phyloP scores from a whole-genome alignment of 2,888 invertebrate genomes.

The Fissipunctia ypsillon region DNA sequence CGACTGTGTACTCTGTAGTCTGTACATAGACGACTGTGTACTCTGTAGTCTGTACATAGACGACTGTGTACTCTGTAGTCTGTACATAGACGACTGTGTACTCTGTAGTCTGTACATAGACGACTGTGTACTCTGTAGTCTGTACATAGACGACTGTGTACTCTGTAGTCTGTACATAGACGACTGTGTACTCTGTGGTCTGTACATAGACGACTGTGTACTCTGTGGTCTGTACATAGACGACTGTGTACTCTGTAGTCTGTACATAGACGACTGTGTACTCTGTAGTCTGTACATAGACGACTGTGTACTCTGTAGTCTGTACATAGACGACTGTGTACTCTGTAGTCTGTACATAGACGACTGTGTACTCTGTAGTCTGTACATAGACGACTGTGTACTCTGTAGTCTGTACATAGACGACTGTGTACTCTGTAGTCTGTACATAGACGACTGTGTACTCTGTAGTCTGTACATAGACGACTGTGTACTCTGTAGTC shows the following conservation, averaged over 20 bases:
- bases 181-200: too few species aligned
- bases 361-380: too few species aligned
- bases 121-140: too few species aligned
- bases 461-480: slow-evolving; percentile 11
- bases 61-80: too few species aligned
- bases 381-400: slow-evolving; percentile 1
- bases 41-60: slow-evolving; percentile 11
- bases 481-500: too few species aligned
- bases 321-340: slow-evolving; percentile 1
- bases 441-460: slow-evolving; percentile 1
- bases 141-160: slow-evolving; percentile 1
- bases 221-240: slow-evolving; percentile 10
- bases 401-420: slow-evolving; percentile 11
- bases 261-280: slow-evolving; percentile 1
- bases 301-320: too few species aligned
- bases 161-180: slow-evolving; percentile 11
- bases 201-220: slow-evolving; percentile 1
- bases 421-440: too few species aligned
- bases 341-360: slow-evolving; percentile 11
- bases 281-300: slow-evolving; percentile 11
- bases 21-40: slow-evolving; percentile 1
- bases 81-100: slow-evolving; percentile 1
- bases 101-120: slow-evolving; percentile 11
- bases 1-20: too few species aligned
- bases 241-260: too few species aligned